These are phyloP conservation scores for Poeciliopsis retropinna DNA, from an alignment of 2,113 vertebrate species.

Conservation along the genomic window DNA sequence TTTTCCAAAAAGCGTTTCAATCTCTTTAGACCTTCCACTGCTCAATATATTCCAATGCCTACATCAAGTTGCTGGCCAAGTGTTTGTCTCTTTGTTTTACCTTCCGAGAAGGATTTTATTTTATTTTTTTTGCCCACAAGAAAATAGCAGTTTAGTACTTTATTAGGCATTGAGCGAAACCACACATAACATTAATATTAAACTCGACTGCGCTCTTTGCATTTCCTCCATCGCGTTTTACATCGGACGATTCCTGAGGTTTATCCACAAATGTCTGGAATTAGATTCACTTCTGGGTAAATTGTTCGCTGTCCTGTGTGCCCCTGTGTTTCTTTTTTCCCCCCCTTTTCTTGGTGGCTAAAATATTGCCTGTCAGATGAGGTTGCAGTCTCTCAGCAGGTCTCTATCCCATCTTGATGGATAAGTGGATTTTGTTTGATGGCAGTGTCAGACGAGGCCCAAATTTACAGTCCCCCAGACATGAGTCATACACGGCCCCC, in stretches of 20 bases:
- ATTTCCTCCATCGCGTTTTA: not conserved
- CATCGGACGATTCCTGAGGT: not conserved
- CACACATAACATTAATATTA: slow-evolving; percentile 31
- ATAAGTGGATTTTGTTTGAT: slow-evolving; percentile 74
- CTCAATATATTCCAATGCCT: slow-evolving; percentile 79
- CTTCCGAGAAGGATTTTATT: slow-evolving; percentile 16
- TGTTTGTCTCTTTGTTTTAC: slow-evolving; percentile 52
- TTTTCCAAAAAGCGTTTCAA: slow-evolving; percentile 78
- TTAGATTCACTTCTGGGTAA: not conserved
- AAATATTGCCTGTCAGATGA: slow-evolving; percentile 29
- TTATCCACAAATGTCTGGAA: not conserved
- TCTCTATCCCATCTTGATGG: slow-evolving; percentile 61
- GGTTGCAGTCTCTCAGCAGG: slow-evolving; percentile 44
- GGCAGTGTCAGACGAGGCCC: slow-evolving; percentile 65
- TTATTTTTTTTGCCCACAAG: slow-evolving; percentile 24
- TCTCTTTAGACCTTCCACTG: slow-evolving; percentile 75
- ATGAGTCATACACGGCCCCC: slow-evolving; percentile 70
- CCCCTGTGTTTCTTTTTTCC: not conserved
- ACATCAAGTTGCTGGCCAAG: slow-evolving; percentile 78
- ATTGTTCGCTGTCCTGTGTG: not conserved
- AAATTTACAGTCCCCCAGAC: slow-evolving; percentile 73
- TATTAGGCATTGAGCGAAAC: slow-evolving; percentile 31
- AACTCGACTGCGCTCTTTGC: slow-evolving; percentile 40
- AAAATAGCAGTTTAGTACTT: slow-evolving; percentile 20
- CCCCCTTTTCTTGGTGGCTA: not conserved